These are phyloP conservation scores for Iphiclides podalirius DNA, from an alignment of 2,888 invertebrate genomes.

Conservation along the genomic window DNA sequence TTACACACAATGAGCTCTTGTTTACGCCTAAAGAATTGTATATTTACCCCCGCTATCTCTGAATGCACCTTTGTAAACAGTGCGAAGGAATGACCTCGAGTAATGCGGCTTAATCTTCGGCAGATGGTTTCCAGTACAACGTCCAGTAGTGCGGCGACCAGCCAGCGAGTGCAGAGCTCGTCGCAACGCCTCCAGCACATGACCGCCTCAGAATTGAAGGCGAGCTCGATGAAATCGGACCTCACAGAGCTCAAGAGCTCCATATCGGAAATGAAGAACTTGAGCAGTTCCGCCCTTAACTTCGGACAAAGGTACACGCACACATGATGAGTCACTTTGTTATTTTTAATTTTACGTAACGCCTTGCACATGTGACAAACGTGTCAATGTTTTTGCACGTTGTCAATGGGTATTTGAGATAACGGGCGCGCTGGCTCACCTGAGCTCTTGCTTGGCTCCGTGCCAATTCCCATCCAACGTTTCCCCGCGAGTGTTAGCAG, in stretches of 20 bases:
- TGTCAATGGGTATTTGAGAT: constrained; percentile 49
- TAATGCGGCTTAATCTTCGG: constrained; percentile 16
- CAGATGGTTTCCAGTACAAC: constrained; percentile 79
- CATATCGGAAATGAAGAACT: constrained; percentile 92
- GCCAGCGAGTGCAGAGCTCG: constrained; percentile 80
- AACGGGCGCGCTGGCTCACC: constrained; percentile 67
- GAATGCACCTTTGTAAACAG: background rate
- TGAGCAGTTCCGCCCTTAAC: constrained; percentile 72
- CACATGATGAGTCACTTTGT: constrained; percentile 17
- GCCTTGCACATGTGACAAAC: constrained; percentile 25
- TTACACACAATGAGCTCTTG: constrained; percentile 27
- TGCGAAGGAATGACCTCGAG: constrained; percentile 4
- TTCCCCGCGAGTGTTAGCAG: constrained; percentile 68
- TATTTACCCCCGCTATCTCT: constrained; percentile 19
- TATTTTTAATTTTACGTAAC: constrained; percentile 27
- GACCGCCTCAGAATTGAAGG: constrained; percentile 87
- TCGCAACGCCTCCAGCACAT: constrained; percentile 76
- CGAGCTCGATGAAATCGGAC: constrained; percentile 90
- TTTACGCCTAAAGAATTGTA: constrained; percentile 24
- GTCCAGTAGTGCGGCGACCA: constrained; percentile 80
- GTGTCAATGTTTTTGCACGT: constrained; percentile 38
- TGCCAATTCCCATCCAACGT: constrained; percentile 69
- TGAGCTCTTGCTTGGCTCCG: constrained; percentile 75
- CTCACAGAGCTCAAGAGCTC: constrained; percentile 89
- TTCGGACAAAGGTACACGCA: constrained; percentile 65